phyloP scores from a whole-genome alignment of 2,113 vertebrate genomes.

The Dipodomys spectabilis region DNA sequence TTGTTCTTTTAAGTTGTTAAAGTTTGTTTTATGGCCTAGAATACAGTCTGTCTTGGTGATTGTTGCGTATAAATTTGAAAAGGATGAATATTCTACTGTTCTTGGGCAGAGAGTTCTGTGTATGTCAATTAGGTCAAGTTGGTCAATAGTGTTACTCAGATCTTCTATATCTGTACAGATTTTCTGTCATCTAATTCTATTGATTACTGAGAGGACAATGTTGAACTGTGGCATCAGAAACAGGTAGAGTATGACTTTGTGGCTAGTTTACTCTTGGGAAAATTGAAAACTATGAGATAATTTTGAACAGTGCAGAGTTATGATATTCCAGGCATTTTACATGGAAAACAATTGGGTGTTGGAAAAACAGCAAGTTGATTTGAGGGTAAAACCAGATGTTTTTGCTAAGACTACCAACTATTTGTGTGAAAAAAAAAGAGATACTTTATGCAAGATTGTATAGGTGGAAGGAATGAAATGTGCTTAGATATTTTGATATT shows the following conservation, averaged over 20 bases:
- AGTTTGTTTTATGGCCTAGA: neutral
- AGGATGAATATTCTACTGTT: neutral
- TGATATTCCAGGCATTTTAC: neutral
- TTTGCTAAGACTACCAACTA: neutral
- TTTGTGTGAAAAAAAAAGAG: neutral
- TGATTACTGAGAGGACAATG: neutral
- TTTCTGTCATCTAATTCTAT: neutral
- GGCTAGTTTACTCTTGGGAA: neutral
- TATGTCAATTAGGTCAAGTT: conserved; percentile 3
- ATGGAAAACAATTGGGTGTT: neutral
- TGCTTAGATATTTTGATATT: neutral
- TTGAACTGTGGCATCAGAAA: neutral
- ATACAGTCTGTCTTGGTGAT: neutral
- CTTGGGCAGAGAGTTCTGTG: neutral
- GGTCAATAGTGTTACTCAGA: neutral
- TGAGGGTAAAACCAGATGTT: neutral
- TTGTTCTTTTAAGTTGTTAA: neutral
- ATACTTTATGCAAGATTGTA: neutral
- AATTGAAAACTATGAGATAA: neutral
- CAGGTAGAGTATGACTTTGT: neutral
- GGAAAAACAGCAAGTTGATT: neutral
- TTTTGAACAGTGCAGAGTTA: neutral
- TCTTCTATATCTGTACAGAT: neutral
- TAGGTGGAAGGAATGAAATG: neutral
- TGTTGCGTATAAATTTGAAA: neutral